Evolutionary conservation across 2,797 vertebrate genomes (phyloP).

Genomic region (Uromys caudimaculatus): DNA sequence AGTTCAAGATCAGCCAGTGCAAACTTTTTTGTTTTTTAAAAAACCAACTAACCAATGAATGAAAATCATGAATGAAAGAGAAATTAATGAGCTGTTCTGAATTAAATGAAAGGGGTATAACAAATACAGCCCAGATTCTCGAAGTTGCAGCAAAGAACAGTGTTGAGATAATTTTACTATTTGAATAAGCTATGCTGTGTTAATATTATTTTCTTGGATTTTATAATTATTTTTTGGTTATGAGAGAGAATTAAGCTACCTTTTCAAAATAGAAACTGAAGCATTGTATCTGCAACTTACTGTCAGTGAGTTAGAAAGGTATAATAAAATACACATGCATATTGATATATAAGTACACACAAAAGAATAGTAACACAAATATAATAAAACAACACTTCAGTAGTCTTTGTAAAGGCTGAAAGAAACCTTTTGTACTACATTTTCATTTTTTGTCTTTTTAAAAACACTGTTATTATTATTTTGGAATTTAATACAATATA

Average conservation of each 20-base stretch:
- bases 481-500: neutral
- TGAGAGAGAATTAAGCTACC: neutral
- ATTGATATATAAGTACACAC: neutral
- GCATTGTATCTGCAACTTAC: neutral
- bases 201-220: constrained; percentile 32
- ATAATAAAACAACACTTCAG: constrained; percentile 1
- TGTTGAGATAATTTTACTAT: constrained; percentile 27
- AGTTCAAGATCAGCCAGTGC: neutral
- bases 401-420: neutral
- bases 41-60: neutral
- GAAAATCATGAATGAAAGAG: neutral
- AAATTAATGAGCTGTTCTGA: neutral
- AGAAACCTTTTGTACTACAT: neutral
- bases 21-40: neutral
- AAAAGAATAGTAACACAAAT: constrained; percentile 3
- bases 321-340: neutral
- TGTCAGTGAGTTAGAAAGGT: constrained; percentile 39
- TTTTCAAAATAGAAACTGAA: constrained; percentile 50
- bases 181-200: constrained; percentile 31
- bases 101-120: neutral
- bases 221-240: constrained; percentile 30
- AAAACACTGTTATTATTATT: neutral
- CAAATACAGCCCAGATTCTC: neutral
- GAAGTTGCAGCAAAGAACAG: constrained; percentile 5
- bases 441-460: neutral